These are phyloP conservation scores for Pollenia angustigena DNA, from an alignment of 2,888 invertebrate species.

Conservation along the genomic window DNA sequence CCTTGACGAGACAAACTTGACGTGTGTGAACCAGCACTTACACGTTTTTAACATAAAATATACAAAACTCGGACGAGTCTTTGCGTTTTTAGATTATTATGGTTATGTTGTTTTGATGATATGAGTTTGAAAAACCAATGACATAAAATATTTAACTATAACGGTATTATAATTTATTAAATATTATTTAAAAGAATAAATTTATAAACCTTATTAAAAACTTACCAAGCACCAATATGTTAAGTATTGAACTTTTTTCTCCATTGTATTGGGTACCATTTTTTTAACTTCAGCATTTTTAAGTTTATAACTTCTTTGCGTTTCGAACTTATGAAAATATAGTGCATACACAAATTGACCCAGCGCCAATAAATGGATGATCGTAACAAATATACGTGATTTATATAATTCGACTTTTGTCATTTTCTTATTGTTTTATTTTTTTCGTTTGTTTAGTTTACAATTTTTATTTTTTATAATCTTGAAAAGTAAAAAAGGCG, in stretches of 20 bases:
- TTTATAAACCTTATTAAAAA: constrained; percentile 53
- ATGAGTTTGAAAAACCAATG: no score
- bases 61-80: no score
- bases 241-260: constrained; percentile 84
- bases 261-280: constrained; percentile 82
- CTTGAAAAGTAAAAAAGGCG: background rate
- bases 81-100: no score
- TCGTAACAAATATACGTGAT: constrained; percentile 82
- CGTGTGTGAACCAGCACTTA: no score
- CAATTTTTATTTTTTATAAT: background rate
- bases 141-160: no score
- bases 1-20: no score
- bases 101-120: no score
- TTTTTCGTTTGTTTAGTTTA: background rate
- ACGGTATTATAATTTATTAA: no score
- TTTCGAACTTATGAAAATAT: constrained; percentile 85
- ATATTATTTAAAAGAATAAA: no score
- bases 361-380: constrained; percentile 82
- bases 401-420: constrained; percentile 84
- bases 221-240: constrained; percentile 86
- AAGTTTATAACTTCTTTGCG: constrained; percentile 80
- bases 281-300: constrained; percentile 77
- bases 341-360: constrained; percentile 83
- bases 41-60: no score
- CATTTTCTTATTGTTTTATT: constrained; percentile 77